A percentile compares a stretch with the other conserved stretches of the same genome.
Conservation (phyloP, 2,797 vertebrate genomes). For the Garrulus glandarius region DNA sequence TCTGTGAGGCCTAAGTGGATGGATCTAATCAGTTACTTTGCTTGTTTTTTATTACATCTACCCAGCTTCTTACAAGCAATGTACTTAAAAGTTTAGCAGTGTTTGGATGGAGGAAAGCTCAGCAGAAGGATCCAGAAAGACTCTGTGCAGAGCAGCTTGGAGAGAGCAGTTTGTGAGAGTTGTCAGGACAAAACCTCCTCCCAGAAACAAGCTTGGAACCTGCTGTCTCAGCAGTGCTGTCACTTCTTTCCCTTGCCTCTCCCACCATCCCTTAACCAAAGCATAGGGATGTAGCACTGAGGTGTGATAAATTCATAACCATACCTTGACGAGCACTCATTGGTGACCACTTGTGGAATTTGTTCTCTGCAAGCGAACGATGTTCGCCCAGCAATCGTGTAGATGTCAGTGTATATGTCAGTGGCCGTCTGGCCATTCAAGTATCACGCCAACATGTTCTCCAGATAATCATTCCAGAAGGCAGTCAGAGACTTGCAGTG, state of each 20-base stretch:
- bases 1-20: background rate
- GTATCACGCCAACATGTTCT: background rate
- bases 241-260: background rate
- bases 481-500: background rate
- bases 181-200: background rate
- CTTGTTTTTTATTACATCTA: background rate
- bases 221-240: background rate
- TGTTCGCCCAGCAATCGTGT: background rate
- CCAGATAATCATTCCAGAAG: background rate
- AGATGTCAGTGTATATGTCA: background rate
- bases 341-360: background rate
- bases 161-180: background rate
- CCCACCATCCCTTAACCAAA: background rate
- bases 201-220: background rate
- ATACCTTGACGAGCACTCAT: accelerated
- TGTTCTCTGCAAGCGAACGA: background rate
- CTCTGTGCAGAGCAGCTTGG: background rate
- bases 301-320: background rate
- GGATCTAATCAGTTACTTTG: background rate
- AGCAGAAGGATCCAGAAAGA: background rate
- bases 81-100: background rate
- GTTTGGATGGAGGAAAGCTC: background rate
- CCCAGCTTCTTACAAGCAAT: background rate
- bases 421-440: background rate
- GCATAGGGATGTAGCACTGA: background rate